These are phyloP conservation scores for Xiphophorus birchmanni DNA, from an alignment of 2,797 vertebrate genomes.

Conservation along the genomic window DNA sequence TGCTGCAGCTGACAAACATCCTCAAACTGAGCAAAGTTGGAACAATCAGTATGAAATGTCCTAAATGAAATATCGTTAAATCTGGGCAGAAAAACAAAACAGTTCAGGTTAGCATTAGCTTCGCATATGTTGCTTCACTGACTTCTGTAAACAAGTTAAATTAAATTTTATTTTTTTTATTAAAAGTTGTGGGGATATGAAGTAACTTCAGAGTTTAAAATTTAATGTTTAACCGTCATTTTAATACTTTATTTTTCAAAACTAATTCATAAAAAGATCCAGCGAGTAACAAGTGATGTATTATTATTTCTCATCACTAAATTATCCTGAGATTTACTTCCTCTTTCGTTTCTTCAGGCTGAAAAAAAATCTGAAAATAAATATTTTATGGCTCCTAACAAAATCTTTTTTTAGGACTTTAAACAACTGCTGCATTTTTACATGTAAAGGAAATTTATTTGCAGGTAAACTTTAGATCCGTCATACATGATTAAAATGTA, in stretches of 20 bases:
- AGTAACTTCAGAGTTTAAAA: neutral
- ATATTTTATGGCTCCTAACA: neutral
- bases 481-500: neutral
- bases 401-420: neutral
- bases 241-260: neutral
- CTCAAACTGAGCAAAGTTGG: neutral
- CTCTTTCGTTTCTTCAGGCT: neutral
- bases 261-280: neutral
- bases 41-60: neutral
- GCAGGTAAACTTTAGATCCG: neutral
- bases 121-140: neutral
- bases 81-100: neutral
- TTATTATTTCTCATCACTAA: neutral
- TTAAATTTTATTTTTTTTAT: neutral
- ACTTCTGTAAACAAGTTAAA: neutral
- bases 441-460: slow-evolving; percentile 1
- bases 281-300: neutral
- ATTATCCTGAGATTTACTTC: neutral
- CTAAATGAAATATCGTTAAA: neutral
- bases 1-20: neutral
- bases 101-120: neutral
- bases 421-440: neutral
- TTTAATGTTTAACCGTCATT: neutral
- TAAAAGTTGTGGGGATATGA: neutral
- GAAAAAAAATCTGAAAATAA: neutral